Percentiles rank a stretch among this genome's conserved stretches.
Evolutionary conservation across 2,797 vertebrate species (phyloP).

Genomic region (Spondyliosoma cantharus): DNA sequence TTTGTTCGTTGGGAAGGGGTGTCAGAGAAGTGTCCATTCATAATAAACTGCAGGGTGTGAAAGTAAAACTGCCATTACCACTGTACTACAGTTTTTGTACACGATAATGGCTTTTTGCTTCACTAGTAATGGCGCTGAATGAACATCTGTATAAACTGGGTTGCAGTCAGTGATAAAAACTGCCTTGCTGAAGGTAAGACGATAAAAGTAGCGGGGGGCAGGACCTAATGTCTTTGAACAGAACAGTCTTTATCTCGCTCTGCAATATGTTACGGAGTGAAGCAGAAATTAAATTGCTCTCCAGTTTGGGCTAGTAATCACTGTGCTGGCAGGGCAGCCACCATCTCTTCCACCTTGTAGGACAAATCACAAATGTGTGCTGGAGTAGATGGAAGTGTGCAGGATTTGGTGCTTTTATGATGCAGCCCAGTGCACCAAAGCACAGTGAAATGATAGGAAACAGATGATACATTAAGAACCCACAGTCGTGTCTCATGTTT

Average conservation of each 20-base stretch:
- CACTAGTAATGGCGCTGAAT: constrained; percentile 1
- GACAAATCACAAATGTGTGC: constrained; percentile 21
- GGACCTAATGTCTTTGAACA: constrained; percentile 2
- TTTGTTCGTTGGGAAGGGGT: background rate
- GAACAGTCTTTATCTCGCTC: constrained; percentile 22
- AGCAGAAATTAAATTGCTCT: constrained; percentile 16
- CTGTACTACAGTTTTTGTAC: background rate
- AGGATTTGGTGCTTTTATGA: background rate
- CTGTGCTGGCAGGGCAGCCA: constrained; percentile 5
- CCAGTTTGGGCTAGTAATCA: constrained; percentile 4
- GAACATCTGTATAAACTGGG: constrained; percentile 11
- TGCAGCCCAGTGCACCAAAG: constrained; percentile 15
- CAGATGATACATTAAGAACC: constrained; percentile 20
- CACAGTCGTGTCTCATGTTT: constrained; percentile 47
- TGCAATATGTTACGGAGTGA: background rate
- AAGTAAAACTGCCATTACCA: background rate
- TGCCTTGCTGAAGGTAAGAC: background rate
- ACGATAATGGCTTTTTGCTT: background rate
- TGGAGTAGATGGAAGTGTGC: constrained; percentile 21
- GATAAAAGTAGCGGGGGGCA: constrained; percentile 3
- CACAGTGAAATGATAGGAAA: constrained; percentile 34
- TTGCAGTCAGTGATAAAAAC: constrained; percentile 14
- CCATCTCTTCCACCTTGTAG: constrained; percentile 5
- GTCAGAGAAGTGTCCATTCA: background rate
- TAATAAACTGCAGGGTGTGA: background rate